Evolutionary conservation across 2,888 invertebrate species (phyloP).

Genomic region (Epicampocera succincta): DNA sequence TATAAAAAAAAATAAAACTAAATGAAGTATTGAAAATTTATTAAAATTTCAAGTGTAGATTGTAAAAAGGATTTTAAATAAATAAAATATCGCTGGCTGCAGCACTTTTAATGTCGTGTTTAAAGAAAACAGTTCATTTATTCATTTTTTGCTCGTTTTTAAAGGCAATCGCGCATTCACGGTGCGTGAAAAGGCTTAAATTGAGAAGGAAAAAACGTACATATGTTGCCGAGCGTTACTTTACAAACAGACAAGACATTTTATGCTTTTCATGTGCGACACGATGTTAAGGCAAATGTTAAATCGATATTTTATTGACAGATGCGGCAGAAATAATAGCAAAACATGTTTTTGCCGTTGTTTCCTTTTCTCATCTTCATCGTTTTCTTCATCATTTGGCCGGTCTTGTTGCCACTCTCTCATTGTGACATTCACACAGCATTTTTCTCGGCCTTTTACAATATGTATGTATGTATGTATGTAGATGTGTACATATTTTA

Average conservation of each 20-base stretch:
- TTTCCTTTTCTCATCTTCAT: slow-evolving; percentile 34
- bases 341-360: slow-evolving; percentile 67
- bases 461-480: slow-evolving; percentile 9
- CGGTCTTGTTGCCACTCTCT: slow-evolving; percentile 27
- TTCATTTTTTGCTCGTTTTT: slow-evolving; percentile 30
- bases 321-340: slow-evolving; percentile 69
- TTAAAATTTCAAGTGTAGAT: slow-evolving; percentile 64
- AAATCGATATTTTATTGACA: slow-evolving; percentile 72
- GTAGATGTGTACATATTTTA: slow-evolving; percentile 14
- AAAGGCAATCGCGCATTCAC: slow-evolving; percentile 35
- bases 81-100: slow-evolving; percentile 66
- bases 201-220: slow-evolving; percentile 39
- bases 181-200: slow-evolving; percentile 58
- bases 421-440: slow-evolving; percentile 24
- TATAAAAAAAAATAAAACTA: slow-evolving; percentile 25
- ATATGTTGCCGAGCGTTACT: slow-evolving; percentile 56
- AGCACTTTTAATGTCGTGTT: slow-evolving; percentile 72
- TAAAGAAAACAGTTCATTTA: slow-evolving; percentile 63
- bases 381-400: background rate
- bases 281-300: slow-evolving; percentile 69
- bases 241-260: slow-evolving; percentile 69
- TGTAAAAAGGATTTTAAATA: slow-evolving; percentile 30
- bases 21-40: slow-evolving; percentile 62
- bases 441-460: slow-evolving; percentile 19
- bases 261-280: slow-evolving; percentile 70